Conservation (phyloP, 2,113 vertebrate genomes). For the Donacobius atricapilla region DNA sequence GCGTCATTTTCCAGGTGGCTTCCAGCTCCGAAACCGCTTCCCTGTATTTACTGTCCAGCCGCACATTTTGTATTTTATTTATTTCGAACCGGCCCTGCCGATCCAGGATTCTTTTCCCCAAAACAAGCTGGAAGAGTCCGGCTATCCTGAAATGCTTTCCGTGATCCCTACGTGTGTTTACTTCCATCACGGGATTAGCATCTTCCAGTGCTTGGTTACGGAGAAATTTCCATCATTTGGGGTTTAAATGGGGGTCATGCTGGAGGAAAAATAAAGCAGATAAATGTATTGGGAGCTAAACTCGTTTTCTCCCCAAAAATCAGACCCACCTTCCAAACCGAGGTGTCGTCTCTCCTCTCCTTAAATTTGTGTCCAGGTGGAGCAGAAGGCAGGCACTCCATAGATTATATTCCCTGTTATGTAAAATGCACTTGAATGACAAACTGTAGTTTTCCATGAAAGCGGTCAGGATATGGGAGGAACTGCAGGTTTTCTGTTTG, state of each 20-base stretch:
- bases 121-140: neutral
- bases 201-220: neutral
- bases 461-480: conserved; percentile 39
- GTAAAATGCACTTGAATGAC: conserved; percentile 40
- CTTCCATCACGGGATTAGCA: conserved; percentile 3
- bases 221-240: neutral
- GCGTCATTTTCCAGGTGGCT: conserved; percentile 14
- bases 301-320: neutral
- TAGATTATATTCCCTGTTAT: conserved; percentile 17
- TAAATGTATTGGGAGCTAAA: neutral
- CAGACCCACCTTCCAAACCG: neutral
- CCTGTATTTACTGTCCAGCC: neutral
- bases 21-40: neutral
- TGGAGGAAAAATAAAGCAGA: neutral
- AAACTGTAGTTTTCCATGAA: conserved; percentile 59
- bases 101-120: neutral
- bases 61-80: neutral
- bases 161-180: neutral
- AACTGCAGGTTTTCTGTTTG: conserved; percentile 40
- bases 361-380: neutral
- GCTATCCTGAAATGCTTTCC: neutral
- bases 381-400: neutral
- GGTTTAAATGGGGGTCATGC: neutral
- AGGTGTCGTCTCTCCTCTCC: neutral
- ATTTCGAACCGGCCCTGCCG: neutral